A percentile compares a stretch with the other conserved stretches of the same genome.
phyloP scores from a whole-genome alignment of 2,888 invertebrate species.

The Euzophera pinguis region DNA sequence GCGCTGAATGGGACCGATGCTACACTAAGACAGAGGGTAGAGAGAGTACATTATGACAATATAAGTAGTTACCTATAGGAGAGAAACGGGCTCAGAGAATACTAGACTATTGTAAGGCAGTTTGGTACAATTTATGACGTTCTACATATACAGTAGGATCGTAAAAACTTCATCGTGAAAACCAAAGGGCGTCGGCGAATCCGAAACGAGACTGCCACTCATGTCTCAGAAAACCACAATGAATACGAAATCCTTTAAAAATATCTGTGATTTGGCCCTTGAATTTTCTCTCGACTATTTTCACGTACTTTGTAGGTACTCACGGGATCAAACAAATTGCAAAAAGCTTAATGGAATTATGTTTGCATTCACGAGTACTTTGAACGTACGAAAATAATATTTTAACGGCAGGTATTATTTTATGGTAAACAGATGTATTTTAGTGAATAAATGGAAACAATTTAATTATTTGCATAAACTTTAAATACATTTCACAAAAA shows the following conservation, averaged over 20 bases:
- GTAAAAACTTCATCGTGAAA: conserved; percentile 9
- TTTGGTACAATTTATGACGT: conserved; percentile 29
- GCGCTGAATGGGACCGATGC: too few relatives aligned
- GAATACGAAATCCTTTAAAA: conserved; percentile 3
- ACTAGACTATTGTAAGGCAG: conserved; percentile 23
- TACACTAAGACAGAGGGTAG: too few relatives aligned
- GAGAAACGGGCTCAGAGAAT: background rate
- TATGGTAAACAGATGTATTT: too few relatives aligned
- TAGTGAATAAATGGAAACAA: too few relatives aligned
- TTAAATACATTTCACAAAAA: too few relatives aligned
- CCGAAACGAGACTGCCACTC: conserved; percentile 1
- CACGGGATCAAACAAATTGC: background rate
- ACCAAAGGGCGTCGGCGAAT: conserved; percentile 1
- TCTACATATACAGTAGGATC: conserved; percentile 17
- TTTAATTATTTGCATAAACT: too few relatives aligned
- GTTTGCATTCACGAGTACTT: too few relatives aligned
- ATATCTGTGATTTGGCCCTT: background rate
- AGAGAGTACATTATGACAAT: too few relatives aligned
- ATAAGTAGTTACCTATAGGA: background rate
- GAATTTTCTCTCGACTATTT: background rate
- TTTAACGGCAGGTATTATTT: too few relatives aligned
- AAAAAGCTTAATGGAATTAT: background rate
- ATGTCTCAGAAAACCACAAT: background rate
- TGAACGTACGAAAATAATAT: too few relatives aligned
- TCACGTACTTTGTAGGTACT: background rate